Evolutionary conservation across 2,797 vertebrate species (phyloP), one percentile per base, ranked within the genome.

Genomic region (Semaprochilodus insignis): DNA sequence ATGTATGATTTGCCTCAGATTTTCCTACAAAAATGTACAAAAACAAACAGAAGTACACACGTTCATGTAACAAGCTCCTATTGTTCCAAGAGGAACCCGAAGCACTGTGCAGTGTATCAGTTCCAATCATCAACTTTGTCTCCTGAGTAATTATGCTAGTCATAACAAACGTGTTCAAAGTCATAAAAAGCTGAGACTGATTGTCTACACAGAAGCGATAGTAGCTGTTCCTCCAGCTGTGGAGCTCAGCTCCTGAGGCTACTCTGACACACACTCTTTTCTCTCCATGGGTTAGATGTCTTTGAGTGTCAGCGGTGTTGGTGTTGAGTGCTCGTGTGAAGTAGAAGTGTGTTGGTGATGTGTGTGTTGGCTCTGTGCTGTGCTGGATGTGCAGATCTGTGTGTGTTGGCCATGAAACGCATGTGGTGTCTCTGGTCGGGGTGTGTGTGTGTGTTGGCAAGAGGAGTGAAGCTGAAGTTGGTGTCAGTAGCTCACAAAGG

Each of bases 261-360:
- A 62, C 44, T 57, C 69, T 81, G 76, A 86, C 40, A 85, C 80
- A 74, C 55, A 31, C 59, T 83, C 40, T 55, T 77, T 82, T 83
- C 72, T 70, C 81, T 59, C 69, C 80, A 80, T 83, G 86, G 82
- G 80, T 84, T 82, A 77, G 77, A 81, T 91, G 89, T 84, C 80
- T 67, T 78, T 82, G 88, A 92, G 88, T 87, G 83, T 81, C 83
- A 83, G 90, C 69, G 85, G 88, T 85, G 74, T 84, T 78, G 82
- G 83, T 87, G 82, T 80, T 85, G 93, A 88, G 93, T 93, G 92
- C 90, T 93, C 92, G 93, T 90, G 90, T 85, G 85, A 89, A 90
- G 89, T 85, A 89, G 88, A 91, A 90, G 88, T 85, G 88, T 82
- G 86, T 91, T 91, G 90, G 89, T 91, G 89, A 91, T 89, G 74